These are phyloP conservation scores for Columba janthina DNA, from an alignment of 2,113 vertebrate species.

Conservation along the genomic window DNA sequence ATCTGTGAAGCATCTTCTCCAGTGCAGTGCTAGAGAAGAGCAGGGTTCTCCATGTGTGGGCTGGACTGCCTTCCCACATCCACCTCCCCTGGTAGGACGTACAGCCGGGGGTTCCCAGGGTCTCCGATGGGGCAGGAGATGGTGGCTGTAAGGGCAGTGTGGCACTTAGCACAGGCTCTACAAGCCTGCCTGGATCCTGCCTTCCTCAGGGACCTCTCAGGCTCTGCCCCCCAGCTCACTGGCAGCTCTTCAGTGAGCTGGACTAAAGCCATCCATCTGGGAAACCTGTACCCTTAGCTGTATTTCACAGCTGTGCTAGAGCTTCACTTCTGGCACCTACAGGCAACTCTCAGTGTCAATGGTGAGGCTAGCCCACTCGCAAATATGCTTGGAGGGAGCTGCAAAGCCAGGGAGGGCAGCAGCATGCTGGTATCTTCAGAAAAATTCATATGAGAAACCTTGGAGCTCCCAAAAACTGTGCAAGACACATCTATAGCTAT, in stretches of 20 bases:
- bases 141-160: accelerated
- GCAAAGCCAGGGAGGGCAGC: neutral
- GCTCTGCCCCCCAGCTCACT: neutral
- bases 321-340: neutral
- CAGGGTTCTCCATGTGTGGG: neutral
- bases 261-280: neutral
- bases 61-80: neutral
- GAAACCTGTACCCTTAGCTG: accelerated
- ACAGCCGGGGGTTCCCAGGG: neutral
- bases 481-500: neutral
- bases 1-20: neutral
- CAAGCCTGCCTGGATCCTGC: neutral
- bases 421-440: neutral
- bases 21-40: neutral
- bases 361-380: neutral
- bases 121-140: neutral
- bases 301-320: neutral
- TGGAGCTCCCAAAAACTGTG: neutral
- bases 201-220: neutral
- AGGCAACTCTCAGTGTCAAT: neutral
- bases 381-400: neutral
- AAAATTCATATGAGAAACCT: neutral
- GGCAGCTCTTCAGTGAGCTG: neutral
- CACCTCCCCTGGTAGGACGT: neutral
- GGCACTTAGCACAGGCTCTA: neutral